These are phyloP conservation scores for Spheniscus humboldti DNA, from an alignment of 2,797 vertebrate species.

Conservation along the genomic window DNA sequence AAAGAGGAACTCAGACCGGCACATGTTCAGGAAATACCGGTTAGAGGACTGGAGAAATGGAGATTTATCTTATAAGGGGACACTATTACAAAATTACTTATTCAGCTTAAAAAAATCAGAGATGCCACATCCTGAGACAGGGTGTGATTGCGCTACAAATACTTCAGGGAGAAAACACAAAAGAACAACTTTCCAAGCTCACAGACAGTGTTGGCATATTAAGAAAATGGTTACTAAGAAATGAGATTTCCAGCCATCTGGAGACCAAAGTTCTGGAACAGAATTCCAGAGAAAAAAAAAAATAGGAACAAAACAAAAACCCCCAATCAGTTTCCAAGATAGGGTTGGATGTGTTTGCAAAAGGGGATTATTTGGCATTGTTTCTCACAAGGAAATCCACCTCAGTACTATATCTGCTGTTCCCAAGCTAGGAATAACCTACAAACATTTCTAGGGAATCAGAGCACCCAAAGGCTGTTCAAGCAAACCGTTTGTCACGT, in stretches of 20 bases:
- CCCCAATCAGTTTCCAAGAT: neutral
- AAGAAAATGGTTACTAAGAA: neutral
- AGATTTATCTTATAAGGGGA: neutral
- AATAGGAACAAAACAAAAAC: neutral
- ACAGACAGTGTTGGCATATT: neutral
- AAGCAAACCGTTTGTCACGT: neutral
- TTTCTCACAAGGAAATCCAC: neutral
- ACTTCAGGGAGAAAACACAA: neutral
- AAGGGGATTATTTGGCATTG: neutral
- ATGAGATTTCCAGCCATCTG: neutral
- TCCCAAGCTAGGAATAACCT: neutral
- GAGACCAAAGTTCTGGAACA: neutral
- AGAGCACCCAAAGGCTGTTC: neutral
- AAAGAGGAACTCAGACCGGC: neutral
- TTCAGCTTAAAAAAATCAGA: neutral
- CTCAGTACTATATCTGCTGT: neutral
- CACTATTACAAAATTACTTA: neutral
- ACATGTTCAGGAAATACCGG: neutral
- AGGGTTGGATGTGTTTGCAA: neutral
- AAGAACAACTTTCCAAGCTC: neutral
- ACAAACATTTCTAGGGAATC: neutral
- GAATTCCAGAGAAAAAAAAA: neutral
- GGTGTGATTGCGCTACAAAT: neutral
- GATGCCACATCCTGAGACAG: neutral
- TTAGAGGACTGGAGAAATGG: neutral